These are phyloP conservation scores for Spea multiplicata DNA, from an alignment of 2,113 vertebrate genomes.

Conservation along the genomic window DNA sequence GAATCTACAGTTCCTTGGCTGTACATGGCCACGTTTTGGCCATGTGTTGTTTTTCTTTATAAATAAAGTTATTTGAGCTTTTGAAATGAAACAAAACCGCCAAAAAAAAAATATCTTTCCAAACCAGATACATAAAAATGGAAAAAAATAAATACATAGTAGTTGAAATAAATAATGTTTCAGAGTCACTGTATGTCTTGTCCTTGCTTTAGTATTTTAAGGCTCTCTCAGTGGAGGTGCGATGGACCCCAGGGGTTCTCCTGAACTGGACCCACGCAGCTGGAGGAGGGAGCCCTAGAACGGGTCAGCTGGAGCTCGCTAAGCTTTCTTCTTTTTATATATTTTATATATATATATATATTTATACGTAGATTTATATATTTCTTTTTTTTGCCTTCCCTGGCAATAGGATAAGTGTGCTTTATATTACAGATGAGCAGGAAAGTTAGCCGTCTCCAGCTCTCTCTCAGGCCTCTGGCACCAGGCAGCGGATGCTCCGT, in stretches of 20 bases:
- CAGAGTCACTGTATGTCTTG: conserved; percentile 59
- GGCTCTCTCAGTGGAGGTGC: conserved; percentile 92
- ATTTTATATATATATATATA: conserved; percentile 19
- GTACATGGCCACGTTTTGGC: conserved; percentile 37
- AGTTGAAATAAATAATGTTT: conserved; percentile 63
- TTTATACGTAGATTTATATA: conserved; percentile 21
- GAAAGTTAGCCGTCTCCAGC: conserved; percentile 72
- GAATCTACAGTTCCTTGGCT: conserved; percentile 45
- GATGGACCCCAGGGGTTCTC: conserved; percentile 83
- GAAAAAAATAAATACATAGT: conserved; percentile 11
- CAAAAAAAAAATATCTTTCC: conserved; percentile 50
- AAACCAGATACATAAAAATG: conserved; percentile 56
- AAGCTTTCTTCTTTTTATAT: conserved; percentile 9
- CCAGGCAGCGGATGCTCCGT: conserved; percentile 12
- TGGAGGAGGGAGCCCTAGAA: conserved; percentile 65
- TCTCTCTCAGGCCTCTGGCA: conserved; percentile 23
- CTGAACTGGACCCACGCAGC: conserved; percentile 79
- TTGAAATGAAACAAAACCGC: conserved; percentile 24
- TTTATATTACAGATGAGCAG: conserved; percentile 90
- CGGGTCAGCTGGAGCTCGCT: conserved; percentile 35
- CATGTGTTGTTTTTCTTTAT: conserved; percentile 36
- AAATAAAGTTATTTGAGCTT: conserved; percentile 30
- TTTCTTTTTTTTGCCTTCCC: conserved; percentile 50
- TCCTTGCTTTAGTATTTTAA: conserved; percentile 52
- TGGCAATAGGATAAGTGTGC: conserved; percentile 76